phyloP scores from a whole-genome alignment of 2,888 invertebrate species.

The Meiosimyza platycephala region DNA sequence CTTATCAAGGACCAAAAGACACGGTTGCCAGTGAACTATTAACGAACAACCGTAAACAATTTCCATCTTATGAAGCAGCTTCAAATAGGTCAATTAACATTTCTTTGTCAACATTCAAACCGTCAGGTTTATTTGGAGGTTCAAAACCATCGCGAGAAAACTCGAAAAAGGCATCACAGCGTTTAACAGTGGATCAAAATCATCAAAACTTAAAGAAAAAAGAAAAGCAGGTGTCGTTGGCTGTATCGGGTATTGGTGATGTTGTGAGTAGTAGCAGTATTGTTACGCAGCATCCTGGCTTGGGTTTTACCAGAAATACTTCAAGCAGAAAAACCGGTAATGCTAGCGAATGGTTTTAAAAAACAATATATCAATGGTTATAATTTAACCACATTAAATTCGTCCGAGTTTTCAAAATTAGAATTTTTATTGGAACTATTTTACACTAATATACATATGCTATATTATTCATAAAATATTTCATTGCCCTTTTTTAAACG shows the following conservation, averaged over 20 bases:
- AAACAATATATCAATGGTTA: background rate
- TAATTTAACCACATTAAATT: background rate
- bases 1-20: constrained; percentile 61
- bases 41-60: constrained; percentile 45
- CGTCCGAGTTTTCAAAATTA: background rate
- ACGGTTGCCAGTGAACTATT: constrained; percentile 50
- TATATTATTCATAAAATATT: too few species aligned
- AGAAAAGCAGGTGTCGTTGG: constrained; percentile 59
- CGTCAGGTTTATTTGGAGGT: constrained; percentile 12
- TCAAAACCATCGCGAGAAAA: constrained; percentile 64
- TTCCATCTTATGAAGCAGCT: constrained; percentile 45
- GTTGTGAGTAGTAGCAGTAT: constrained; percentile 22
- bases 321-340: constrained; percentile 1
- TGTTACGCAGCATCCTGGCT: background rate
- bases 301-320: background rate
- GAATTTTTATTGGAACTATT: too few species aligned
- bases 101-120: background rate
- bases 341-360: constrained; percentile 1
- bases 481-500: too few species aligned
- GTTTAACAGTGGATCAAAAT: constrained; percentile 54
- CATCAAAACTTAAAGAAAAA: constrained; percentile 58
- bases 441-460: too few species aligned
- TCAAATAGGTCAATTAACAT: background rate
- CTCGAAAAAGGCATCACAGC: constrained; percentile 63
- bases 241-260: constrained; percentile 46